phyloP scores from a whole-genome alignment of 2,888 invertebrate species.

The Oxytorus armatus region DNA sequence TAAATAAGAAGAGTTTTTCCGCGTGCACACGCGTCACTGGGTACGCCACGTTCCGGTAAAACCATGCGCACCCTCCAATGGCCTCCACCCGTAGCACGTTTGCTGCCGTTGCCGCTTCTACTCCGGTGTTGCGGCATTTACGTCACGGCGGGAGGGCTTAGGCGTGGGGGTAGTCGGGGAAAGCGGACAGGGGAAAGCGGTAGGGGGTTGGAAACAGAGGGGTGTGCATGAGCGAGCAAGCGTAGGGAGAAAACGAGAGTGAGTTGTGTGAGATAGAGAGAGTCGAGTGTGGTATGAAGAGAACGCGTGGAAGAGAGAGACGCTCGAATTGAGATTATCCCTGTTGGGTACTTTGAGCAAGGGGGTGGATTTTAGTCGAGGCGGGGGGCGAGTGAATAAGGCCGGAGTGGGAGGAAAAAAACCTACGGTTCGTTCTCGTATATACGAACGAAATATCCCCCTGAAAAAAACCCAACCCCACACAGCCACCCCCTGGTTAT shows the following conservation, averaged over 20 bases:
- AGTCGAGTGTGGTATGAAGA: conserved; percentile 45
- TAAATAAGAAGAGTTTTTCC: conserved; percentile 84
- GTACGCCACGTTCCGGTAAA: conserved; percentile 76
- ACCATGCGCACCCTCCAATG: conserved; percentile 60
- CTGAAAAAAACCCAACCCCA: conserved; percentile 75
- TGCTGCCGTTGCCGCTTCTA: conserved; percentile 64
- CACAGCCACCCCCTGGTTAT: conserved; percentile 62
- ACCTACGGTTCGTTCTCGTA: conserved; percentile 73
- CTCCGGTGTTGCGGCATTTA: conserved; percentile 78
- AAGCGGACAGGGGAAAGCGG: conserved; percentile 66
- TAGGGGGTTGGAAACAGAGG: conserved; percentile 73
- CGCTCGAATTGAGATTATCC: conserved; percentile 79
- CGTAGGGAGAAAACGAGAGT: conserved; percentile 41
- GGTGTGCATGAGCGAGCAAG: conserved; percentile 60
- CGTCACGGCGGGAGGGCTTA: conserved; percentile 76
- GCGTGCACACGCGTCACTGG: conserved; percentile 84
- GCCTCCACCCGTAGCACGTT: conserved; percentile 50
- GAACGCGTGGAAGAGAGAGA: conserved; percentile 65
- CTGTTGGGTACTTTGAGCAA: conserved; percentile 56
- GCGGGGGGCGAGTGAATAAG: conserved; percentile 59
- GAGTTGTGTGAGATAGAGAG: conserved; percentile 68
- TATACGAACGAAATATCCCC: conserved; percentile 80
- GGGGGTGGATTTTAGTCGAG: conserved; percentile 52
- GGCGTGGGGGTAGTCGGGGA: conserved; percentile 46
- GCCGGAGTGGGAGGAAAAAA: conserved; percentile 76